A percentile compares a stretch with the other conserved stretches of the same genome.
These are phyloP conservation scores for Noctua janthina DNA, from an alignment of 2,888 invertebrate species.

Conservation along the genomic window DNA sequence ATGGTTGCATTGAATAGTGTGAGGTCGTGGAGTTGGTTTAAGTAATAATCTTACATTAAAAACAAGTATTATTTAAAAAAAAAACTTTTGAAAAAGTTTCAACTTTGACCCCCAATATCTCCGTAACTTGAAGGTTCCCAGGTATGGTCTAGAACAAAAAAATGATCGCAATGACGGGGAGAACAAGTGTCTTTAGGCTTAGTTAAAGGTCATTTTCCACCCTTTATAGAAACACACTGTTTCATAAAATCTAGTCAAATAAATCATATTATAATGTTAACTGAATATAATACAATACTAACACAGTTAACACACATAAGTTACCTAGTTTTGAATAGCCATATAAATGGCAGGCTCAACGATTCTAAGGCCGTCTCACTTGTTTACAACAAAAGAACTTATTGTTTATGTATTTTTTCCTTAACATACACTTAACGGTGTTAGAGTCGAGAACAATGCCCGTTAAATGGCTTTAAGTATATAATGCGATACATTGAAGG, in stretches of 20 bases:
- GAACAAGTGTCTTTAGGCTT: too few species aligned
- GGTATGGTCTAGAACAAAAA: too few species aligned
- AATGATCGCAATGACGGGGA: too few species aligned
- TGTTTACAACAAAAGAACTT: conserved; percentile 8
- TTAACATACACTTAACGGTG: conserved; percentile 49
- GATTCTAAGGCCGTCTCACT: conserved; percentile 16
- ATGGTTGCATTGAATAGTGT: too few species aligned
- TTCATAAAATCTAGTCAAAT: background rate
- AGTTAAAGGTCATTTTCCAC: too few species aligned
- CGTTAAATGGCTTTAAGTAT: conserved; percentile 41
- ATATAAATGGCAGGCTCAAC: conserved; percentile 2
- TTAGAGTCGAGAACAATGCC: conserved; percentile 36
- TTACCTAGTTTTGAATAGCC: conserved; percentile 1
- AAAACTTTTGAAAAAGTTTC: too few species aligned
- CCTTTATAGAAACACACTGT: background rate
- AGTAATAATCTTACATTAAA: too few species aligned
- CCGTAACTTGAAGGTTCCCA: too few species aligned
- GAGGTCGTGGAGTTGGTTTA: too few species aligned
- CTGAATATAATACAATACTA: background rate
- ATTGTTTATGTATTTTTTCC: conserved; percentile 39
- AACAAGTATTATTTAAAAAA: too few species aligned
- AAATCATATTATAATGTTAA: background rate
- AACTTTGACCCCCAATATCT: too few species aligned
- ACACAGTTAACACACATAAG: background rate
- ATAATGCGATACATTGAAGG: conserved; percentile 25